Evolutionary conservation across 2,888 invertebrate species (phyloP), one percentile per base, ranked within the genome.

Genomic region (Agrilus cyanescens): DNA sequence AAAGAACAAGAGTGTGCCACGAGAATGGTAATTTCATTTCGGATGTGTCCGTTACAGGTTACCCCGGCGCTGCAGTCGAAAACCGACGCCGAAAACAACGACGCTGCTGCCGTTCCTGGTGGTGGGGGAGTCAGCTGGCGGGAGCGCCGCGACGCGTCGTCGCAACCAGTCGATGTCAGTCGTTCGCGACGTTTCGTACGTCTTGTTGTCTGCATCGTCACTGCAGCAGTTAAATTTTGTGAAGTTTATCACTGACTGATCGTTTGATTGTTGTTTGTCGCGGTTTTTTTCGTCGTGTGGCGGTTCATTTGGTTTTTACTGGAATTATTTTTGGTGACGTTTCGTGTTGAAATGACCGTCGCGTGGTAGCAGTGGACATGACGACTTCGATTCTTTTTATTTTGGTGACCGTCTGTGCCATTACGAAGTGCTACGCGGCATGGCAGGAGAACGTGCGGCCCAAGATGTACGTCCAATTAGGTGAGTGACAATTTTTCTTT

Each of bases 401-500:
- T 50, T 51, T 63, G 58, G 51, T 72, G 59, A 70, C 72, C 52
- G 59, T 71, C 68, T 72, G 64, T 62, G 73, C 68, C 65, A 70
- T 69, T 69, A 71, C 70, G 52, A 58, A 61, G 50, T 65, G 66
- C 51, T 55, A 71, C 63, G 73, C 78, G 62, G 82, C 85, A 61
- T 88, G 88, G 88, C 88, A 88, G 79, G 88, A 88, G 71, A 88
- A 88, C 71, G 82, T 86, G 69, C 77, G 87, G 73, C 88, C 88
- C 63, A 88, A 88, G 79, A 85, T 88, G 80, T 86, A 85, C 76
- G 87, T 87, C 67, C 85, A 87, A 78, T 75, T 87, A 79, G 88
- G 88, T 88, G 70, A 83, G 86, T 78, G 54, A 53, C 30, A 39
- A 30, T 37, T 38, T 40, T 36, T 29, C n/a, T 33, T 40, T 25